These are phyloP conservation scores for Apotomis capreana DNA, from an alignment of 2,888 invertebrate species.

Conservation along the genomic window DNA sequence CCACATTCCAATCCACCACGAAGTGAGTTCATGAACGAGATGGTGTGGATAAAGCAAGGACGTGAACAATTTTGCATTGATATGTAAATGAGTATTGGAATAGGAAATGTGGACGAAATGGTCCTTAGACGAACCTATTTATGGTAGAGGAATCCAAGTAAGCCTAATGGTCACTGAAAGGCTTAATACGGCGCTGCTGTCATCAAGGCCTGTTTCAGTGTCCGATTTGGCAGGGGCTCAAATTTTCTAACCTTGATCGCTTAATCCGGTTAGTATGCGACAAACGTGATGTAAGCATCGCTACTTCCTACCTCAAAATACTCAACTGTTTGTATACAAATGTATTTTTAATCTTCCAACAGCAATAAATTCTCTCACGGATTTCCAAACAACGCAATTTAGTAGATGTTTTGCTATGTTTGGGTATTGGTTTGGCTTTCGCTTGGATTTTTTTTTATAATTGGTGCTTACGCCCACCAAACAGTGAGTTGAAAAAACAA, in stretches of 20 bases:
- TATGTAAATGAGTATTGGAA: too few relatives aligned
- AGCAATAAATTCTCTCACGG: constrained; percentile 30
- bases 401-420: constrained; percentile 4
- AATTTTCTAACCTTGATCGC: constrained; percentile 13
- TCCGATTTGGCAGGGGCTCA: constrained; percentile 16
- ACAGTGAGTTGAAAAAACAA: constrained; percentile 2
- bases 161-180: too few relatives aligned
- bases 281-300: constrained; percentile 16
- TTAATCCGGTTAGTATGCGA: not conserved
- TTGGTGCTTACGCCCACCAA: not conserved
- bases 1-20: too few relatives aligned
- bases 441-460: constrained; percentile 11
- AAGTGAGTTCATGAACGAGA: too few relatives aligned
- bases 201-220: not conserved
- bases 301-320: constrained; percentile 27
- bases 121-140: too few relatives aligned
- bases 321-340: not conserved
- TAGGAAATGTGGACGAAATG: too few relatives aligned
- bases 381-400: constrained; percentile 21
- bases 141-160: too few relatives aligned
- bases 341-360: constrained; percentile 14
- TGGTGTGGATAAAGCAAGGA: too few relatives aligned
- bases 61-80: too few relatives aligned
- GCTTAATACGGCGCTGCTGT: too few relatives aligned
- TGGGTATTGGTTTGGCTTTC: not conserved